A percentile compares a stretch with the other conserved stretches of the same genome.
phyloP scores from a whole-genome alignment of 2,797 vertebrate species.

The Argyrosomus regius region DNA sequence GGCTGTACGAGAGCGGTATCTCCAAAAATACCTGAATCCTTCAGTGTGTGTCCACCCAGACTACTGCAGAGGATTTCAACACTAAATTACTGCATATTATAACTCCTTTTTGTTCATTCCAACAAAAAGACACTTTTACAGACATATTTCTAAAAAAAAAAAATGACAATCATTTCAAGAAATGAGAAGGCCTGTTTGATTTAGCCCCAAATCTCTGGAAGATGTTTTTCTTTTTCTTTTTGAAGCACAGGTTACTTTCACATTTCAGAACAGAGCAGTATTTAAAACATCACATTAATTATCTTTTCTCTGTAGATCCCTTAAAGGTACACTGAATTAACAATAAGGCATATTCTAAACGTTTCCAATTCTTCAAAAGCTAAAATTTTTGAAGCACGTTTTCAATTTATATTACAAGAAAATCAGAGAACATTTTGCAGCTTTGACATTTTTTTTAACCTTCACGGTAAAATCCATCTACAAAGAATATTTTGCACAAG shows the following conservation, averaged over 20 bases:
- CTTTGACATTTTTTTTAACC: conserved; percentile 43
- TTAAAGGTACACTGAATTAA: conserved; percentile 52
- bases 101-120: conserved; percentile 64
- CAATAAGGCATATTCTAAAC: conserved; percentile 73
- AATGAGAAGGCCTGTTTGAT: conserved; percentile 57
- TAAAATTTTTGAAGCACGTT: conserved; percentile 36
- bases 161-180: conserved; percentile 41
- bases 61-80: conserved; percentile 59
- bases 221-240: conserved; percentile 9
- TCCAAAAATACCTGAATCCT: conserved; percentile 17
- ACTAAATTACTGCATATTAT: conserved; percentile 82
- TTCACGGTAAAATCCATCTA: conserved; percentile 42
- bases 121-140: conserved; percentile 66
- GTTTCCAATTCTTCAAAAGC: conserved; percentile 44
- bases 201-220: conserved; percentile 41
- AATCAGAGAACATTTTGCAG: conserved; percentile 24
- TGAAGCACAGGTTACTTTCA: conserved; percentile 43
- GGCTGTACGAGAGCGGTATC: not conserved
- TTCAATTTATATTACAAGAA: conserved; percentile 48
- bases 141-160: not conserved
- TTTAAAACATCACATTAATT: conserved; percentile 41
- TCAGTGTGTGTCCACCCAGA: conserved; percentile 46
- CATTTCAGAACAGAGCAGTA: conserved; percentile 45
- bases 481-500: conserved; percentile 40
- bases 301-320: conserved; percentile 45